Percentiles rank a stretch among this genome's conserved stretches.
Conservation (phyloP, 2,113 vertebrate genomes). For the Stigmatopora argus region DNA sequence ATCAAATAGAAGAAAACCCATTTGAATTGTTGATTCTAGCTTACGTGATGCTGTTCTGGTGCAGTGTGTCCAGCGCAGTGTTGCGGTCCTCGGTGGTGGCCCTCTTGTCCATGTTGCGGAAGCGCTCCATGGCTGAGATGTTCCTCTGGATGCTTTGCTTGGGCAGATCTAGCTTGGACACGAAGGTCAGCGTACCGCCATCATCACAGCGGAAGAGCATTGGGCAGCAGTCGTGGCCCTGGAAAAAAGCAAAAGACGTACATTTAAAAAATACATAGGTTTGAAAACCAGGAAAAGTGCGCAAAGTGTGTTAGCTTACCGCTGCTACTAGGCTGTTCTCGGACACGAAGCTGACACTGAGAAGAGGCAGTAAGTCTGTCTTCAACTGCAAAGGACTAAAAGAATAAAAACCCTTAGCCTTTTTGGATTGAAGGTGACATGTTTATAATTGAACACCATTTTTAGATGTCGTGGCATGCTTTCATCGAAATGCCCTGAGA, state of each 20-base stretch:
- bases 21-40: constrained; percentile 27
- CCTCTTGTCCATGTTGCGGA: constrained; percentile 98
- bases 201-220: constrained; percentile 97
- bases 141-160: constrained; percentile 98
- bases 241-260: constrained; percentile 4
- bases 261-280: background rate
- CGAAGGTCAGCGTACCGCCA: constrained; percentile 82
- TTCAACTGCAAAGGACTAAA: constrained; percentile 90
- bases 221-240: constrained; percentile 98
- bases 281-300: background rate
- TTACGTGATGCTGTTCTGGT: constrained; percentile 99
- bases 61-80: constrained; percentile 91
- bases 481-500: too few relatives aligned
- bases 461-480: background rate
- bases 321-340: constrained; percentile 96
- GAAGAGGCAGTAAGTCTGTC: constrained; percentile 94
- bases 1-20: too few relatives aligned
- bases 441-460: background rate
- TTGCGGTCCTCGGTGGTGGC: constrained; percentile 96
- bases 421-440: background rate
- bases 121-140: constrained; percentile 98
- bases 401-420: constrained; percentile 1
- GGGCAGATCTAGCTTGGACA: constrained; percentile 94
- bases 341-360: constrained; percentile 92
- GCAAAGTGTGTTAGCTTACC: constrained; percentile 71